Conservation (phyloP, 2,797 vertebrate species). For the Syngnathus rostellatus region DNA sequence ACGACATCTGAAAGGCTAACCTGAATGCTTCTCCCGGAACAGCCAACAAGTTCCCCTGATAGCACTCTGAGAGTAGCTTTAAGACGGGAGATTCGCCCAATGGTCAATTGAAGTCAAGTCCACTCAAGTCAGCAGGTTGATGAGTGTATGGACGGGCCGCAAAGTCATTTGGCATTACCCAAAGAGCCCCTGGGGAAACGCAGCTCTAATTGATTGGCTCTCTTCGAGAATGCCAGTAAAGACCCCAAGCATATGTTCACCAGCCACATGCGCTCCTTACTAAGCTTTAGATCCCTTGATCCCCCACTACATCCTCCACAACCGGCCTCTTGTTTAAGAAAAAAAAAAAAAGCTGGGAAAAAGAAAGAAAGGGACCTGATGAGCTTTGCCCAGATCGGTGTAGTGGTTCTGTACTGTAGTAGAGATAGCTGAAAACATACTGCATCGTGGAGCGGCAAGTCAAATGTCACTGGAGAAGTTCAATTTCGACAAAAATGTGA, state of each 20-base stretch:
- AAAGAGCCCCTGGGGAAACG: conserved; percentile 38
- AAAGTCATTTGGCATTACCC: conserved; percentile 46
- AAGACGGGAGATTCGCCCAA: background rate
- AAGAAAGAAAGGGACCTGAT: conserved; percentile 30
- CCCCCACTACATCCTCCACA: conserved; percentile 57
- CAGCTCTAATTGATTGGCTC: conserved; percentile 63
- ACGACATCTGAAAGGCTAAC: conserved; percentile 17
- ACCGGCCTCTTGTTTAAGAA: conserved; percentile 48
- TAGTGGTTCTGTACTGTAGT: conserved; percentile 27
- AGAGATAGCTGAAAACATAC: conserved; percentile 37
- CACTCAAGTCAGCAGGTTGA: conserved; percentile 31
- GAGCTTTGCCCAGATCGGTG: conserved; percentile 51
- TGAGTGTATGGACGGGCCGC: conserved; percentile 26
- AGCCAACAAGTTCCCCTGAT: background rate
- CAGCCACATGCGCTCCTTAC: conserved; percentile 45
- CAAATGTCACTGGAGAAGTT: background rate
- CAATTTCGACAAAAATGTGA: background rate
- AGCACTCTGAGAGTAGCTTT: background rate
- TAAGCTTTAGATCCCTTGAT: conserved; percentile 67
- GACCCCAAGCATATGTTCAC: conserved; percentile 57
- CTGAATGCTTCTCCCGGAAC: conserved; percentile 2
- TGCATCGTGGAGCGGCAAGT: background rate
- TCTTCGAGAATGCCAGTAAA: conserved; percentile 58
- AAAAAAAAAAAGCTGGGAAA: conserved; percentile 19
- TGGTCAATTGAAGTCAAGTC: conserved; percentile 18